A percentile compares a stretch with the other conserved stretches of the same genome.
Evolutionary conservation across 2,888 invertebrate genomes (phyloP).

Genomic region (Calliopum simillimum): DNA sequence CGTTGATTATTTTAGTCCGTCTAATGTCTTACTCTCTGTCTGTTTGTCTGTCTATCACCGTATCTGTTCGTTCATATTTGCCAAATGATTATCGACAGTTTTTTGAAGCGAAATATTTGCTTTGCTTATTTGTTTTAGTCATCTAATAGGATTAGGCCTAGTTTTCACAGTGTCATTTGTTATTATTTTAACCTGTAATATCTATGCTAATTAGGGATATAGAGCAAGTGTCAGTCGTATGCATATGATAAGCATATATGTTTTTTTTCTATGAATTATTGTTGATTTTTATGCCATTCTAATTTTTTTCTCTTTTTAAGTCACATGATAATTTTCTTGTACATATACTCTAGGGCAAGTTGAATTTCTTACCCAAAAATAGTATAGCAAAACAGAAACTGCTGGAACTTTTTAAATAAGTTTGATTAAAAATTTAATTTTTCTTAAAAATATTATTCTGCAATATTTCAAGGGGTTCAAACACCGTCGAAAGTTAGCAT

Average conservation of each 20-base stretch:
- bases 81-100: neutral
- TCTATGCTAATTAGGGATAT: slow-evolving; percentile 8
- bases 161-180: neutral
- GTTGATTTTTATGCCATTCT: no score
- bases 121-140: slow-evolving; percentile 8
- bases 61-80: neutral
- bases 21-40: neutral
- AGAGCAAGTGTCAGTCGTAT: slow-evolving; percentile 1
- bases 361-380: no score
- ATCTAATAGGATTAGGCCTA: slow-evolving; percentile 9
- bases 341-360: no score
- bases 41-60: neutral
- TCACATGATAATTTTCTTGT: no score
- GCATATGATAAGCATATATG: slow-evolving; percentile 22
- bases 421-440: no score
- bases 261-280: slow-evolving; percentile 20
- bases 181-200: slow-evolving; percentile 29
- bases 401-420: no score
- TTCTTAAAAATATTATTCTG: no score
- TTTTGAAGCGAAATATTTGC: neutral
- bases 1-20: no score
- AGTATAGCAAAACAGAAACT: no score
- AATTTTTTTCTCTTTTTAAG: no score
- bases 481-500: no score
- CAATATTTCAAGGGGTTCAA: no score